Evolutionary conservation across 1,140 invertebrate genomes (phyloP), one percentile per base, ranked within the genome.

Genomic region (Rhizoglyphus robini): DNA sequence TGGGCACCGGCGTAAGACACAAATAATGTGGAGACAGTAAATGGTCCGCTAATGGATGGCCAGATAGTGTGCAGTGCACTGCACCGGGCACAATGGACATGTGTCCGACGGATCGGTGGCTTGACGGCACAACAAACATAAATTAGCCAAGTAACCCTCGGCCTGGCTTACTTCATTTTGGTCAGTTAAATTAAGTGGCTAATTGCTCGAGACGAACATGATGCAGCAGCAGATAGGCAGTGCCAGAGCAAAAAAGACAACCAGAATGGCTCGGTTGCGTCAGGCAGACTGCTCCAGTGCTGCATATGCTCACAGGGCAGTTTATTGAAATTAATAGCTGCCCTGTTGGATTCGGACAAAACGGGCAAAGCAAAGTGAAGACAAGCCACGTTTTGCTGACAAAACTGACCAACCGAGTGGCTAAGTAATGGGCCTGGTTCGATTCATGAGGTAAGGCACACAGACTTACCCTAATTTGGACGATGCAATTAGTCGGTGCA

Each of bases 101-200:
- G n/a, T n/a, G n/a, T n/a, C n/a, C n/a, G n/a, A n/a, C n/a, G n/a
- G n/a, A n/a, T n/a, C n/a, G n/a, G n/a, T n/a, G n/a, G n/a, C n/a
- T n/a, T n/a, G n/a, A 46, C 41, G 15, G 41, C 41, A 46, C 15
- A 46, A 15, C 23, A 23, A 23, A 54, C 51, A 54, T 54, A 54
- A 54, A 54, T 54, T 54, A 54, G 51, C 15, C 41, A 46, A 46
- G 41, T 46, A 15, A 46, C 23, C 15, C 41, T 15, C 41, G 41
- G 41, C 41, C 41, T 46, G 41, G 41, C 41, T 46, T 46, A n/a
- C 20, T 54, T 54, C 20, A 8, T 54, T 54, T 20, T 54, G 51
- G 51, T 54, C 51, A 54, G 51, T 54, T 54, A 54, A 54, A 54
- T 54, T 54, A 54, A 54, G 51, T 54, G 51, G 31, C 51, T 54